These are phyloP conservation scores for Macrotrachela quadricornifera DNA, from an alignment of 1,140 invertebrate genomes.

Conservation along the genomic window DNA sequence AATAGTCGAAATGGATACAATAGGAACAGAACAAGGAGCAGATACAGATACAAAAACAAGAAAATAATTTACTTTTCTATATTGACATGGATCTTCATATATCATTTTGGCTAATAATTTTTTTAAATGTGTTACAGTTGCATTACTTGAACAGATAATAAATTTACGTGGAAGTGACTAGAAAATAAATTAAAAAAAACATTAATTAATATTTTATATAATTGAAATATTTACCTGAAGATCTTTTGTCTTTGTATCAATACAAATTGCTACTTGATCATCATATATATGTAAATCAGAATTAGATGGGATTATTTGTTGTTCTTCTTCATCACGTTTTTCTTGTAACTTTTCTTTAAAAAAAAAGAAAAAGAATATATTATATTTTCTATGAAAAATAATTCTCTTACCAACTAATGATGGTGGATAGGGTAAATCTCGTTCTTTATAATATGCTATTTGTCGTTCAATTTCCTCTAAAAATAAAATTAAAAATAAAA, in stretches of 20 bases:
- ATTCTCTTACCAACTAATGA: neutral
- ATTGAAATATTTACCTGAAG: neutral
- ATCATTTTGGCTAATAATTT: conserved; percentile 6
- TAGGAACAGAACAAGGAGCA: too few species aligned
- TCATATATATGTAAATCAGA: neutral
- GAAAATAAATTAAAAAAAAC: neutral
- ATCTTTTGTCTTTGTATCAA: neutral
- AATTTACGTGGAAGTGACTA: neutral
- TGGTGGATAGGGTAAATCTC: neutral
- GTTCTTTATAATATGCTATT: conserved; percentile 3
- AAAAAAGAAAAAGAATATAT: neutral
- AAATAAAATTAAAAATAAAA: too few species aligned
- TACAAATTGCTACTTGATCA: neutral
- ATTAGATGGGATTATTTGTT: neutral
- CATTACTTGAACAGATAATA: conserved; percentile 4
- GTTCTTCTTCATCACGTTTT: neutral
- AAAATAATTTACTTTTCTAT: neutral
- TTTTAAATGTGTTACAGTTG: conserved; percentile 8
- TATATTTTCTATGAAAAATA: neutral
- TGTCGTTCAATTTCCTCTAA: neutral
- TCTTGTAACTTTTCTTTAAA: neutral
- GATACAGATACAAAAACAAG: too few species aligned
- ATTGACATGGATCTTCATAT: neutral
- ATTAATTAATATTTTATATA: too few species aligned
- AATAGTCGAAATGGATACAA: too few species aligned